phyloP scores from a whole-genome alignment of 1,140 invertebrate species.

The Ostrea denselamellosa region DNA sequence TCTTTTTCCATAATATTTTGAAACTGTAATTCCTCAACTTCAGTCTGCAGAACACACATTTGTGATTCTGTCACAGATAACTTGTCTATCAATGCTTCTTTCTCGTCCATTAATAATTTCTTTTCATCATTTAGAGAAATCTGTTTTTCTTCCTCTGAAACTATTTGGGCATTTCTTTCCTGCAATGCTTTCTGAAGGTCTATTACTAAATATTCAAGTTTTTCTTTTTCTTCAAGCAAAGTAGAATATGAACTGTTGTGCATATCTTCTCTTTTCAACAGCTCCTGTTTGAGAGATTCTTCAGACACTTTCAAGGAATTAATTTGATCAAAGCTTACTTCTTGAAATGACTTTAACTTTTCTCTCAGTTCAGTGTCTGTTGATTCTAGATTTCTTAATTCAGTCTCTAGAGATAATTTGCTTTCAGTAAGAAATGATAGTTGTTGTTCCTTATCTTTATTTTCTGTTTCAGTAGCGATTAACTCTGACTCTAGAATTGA shows the following conservation, averaged over 20 bases:
- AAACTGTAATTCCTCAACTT: not conserved
- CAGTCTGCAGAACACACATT: constrained; percentile 16
- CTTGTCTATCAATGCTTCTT: not conserved
- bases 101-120: not conserved
- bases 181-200: not conserved
- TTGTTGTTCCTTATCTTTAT: not conserved
- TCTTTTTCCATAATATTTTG: not conserved
- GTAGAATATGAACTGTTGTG: not conserved
- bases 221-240: not conserved
- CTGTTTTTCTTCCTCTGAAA: not conserved
- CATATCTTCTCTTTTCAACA: not conserved
- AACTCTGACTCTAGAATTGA: not conserved
- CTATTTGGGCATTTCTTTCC: not conserved
- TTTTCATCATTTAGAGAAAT: not conserved
- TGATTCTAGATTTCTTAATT: not conserved
- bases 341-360: not conserved
- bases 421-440: not conserved
- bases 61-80: not conserved
- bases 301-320: not conserved
- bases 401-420: not conserved
- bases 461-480: not conserved
- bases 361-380: not conserved
- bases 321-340: not conserved
- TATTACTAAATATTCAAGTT: not conserved
- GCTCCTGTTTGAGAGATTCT: not conserved